Evolutionary conservation across 2,113 vertebrate genomes (phyloP), one percentile per base, ranked within the genome.

Genomic region (Planiliza haematocheilus): DNA sequence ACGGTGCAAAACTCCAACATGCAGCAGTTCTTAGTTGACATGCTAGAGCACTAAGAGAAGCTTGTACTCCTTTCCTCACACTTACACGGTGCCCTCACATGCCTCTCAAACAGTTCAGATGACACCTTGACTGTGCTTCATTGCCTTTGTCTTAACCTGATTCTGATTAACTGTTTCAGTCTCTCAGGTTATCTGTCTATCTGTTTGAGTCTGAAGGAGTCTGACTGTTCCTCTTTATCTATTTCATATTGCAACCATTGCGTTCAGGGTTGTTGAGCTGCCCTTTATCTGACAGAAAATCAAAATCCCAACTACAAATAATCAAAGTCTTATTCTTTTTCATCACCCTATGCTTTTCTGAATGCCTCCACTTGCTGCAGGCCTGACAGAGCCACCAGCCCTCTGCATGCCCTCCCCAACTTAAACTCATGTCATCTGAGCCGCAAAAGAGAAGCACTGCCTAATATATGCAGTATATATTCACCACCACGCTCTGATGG

Each of bases 391-490:
- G 24, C 36, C 18, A 10, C 43, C n/a, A 1, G n/a, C 34, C 21
- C 34, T 2, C 42, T 20, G 36, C 16, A 20, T n/a, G 18, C 3
- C 0, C 58, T 10, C 30, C 5, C 43, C 4, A 1, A 18, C 17
- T 21, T 30, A 38, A 61, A 59, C 58, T 63, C 65, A 42, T 50
- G 65, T 53, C 17, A 56, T 62, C 34, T 18, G 37, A 63, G 53
- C 18, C 57, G 56, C 45, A 48, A 72, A 81, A 49, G 41, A 79
- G 41, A 61, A 36, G 39, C n/a, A 11, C 13, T 49, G 41, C 20
- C 56, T 55, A 70, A 74, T 74, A 49, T 39, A 59, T 77, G 74
- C 70, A 63, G 66, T 72, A 64, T 68, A 70, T 75, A 75, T 72
- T 82, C 71, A 70, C 64, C 8, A 24, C 20, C 75, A 70, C 18